A percentile compares a stretch with the other conserved stretches of the same genome.
These are phyloP conservation scores for Scophthalmus maximus DNA, from an alignment of 2,113 vertebrate genomes.

Conservation along the genomic window DNA sequence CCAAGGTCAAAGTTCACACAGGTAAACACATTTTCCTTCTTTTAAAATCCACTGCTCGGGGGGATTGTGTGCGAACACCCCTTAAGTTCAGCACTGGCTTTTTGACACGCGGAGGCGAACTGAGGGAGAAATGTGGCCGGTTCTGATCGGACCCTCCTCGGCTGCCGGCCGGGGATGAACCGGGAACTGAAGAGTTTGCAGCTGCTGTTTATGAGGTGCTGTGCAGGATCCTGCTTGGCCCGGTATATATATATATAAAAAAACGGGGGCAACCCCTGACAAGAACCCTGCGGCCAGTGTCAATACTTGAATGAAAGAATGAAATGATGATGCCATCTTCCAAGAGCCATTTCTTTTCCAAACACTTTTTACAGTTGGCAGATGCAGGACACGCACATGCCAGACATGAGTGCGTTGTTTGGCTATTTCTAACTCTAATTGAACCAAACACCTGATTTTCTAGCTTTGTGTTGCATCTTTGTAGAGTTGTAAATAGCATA, in stretches of 20 bases:
- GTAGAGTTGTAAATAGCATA: background rate
- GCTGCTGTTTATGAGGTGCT: slow-evolving; percentile 75
- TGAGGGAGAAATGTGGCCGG: slow-evolving; percentile 64
- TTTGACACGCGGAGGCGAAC: slow-evolving; percentile 37
- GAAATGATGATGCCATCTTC: slow-evolving; percentile 46
- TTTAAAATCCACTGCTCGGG: slow-evolving; percentile 6
- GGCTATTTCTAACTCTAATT: background rate
- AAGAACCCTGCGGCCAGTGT: slow-evolving; percentile 64
- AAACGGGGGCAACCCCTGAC: slow-evolving; percentile 35
- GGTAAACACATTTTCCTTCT: slow-evolving; percentile 66
- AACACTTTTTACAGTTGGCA: background rate
- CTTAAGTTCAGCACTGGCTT: slow-evolving; percentile 16
- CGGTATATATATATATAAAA: slow-evolving; percentile 26
- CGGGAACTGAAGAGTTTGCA: slow-evolving; percentile 68
- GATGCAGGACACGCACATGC: background rate
- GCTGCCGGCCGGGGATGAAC: slow-evolving; percentile 61
- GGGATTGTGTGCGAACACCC: background rate
- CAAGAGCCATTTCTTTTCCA: slow-evolving; percentile 34
- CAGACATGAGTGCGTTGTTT: background rate
- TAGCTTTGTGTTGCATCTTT: background rate
- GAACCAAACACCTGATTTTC: background rate
- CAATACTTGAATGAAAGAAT: slow-evolving; percentile 70
- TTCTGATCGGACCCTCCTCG: slow-evolving; percentile 74
- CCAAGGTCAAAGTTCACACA: slow-evolving; percentile 72
- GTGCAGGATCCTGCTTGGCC: slow-evolving; percentile 67